Percentiles rank a stretch among this genome's conserved stretches.
Conservation (phyloP, 1,140 invertebrate genomes). For the Zaprionus africanus region DNA sequence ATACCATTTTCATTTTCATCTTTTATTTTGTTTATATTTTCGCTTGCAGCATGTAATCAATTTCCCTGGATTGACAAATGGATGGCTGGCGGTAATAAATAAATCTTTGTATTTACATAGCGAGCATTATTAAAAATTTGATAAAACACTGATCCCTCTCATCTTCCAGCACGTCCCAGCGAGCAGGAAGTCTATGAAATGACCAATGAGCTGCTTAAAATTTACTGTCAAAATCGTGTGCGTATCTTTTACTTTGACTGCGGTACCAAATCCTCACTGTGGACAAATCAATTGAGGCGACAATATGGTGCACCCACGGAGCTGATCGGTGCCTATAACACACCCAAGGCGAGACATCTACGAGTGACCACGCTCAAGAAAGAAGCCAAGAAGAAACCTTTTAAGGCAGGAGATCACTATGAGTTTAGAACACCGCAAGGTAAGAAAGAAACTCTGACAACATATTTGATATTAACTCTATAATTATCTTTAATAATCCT, state of each 20-base stretch:
- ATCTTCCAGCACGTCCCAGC: constrained; percentile 56
- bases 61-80: constrained; percentile 83
- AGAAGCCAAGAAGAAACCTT: constrained; percentile 41
- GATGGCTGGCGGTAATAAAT: constrained; percentile 80
- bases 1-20: constrained; percentile 65
- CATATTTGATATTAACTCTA: background rate
- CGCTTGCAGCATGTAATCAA: constrained; percentile 78
- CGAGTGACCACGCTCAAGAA: constrained; percentile 51
- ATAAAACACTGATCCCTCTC: constrained; percentile 19
- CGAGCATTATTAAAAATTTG: constrained; percentile 76
- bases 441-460: background rate
- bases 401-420: constrained; percentile 74
- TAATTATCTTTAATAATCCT: no score
- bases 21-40: constrained; percentile 35
- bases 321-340: constrained; percentile 67
- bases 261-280: constrained; percentile 66
- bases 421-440: constrained; percentile 74
- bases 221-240: constrained; percentile 71
- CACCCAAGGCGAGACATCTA: constrained; percentile 54
- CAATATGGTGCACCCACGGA: constrained; percentile 67
- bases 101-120: constrained; percentile 67
- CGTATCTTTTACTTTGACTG: constrained; percentile 72
- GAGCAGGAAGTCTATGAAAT: constrained; percentile 70
- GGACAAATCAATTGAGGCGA: constrained; percentile 65
- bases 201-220: constrained; percentile 66